Percentiles rank a stretch among this genome's conserved stretches.
phyloP scores from a whole-genome alignment of 1,140 invertebrate genomes.

The Limonius californicus region DNA sequence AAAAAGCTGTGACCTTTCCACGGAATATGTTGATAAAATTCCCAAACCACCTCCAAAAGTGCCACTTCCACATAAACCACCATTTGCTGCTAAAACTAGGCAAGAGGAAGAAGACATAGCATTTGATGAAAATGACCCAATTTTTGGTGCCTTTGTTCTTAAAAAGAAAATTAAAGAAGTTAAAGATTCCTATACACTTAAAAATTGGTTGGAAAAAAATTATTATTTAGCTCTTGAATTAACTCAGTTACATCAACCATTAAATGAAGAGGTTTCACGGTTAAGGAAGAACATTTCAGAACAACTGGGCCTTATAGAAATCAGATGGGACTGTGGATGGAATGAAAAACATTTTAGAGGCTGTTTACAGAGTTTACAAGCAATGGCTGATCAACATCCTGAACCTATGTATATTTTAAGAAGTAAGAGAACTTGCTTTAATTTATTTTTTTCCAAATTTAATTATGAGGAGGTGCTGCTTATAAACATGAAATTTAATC shows the following conservation, averaged over 20 bases:
- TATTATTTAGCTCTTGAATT: conserved; percentile 58
- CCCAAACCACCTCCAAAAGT: conserved; percentile 27
- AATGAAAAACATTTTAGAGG: conserved; percentile 82
- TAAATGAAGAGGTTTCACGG: conserved; percentile 63
- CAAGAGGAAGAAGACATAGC: conserved; percentile 51
- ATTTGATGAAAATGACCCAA: conserved; percentile 51
- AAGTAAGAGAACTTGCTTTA: conserved; percentile 48
- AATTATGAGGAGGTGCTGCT: too few relatives aligned
- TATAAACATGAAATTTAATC: too few relatives aligned
- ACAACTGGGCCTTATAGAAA: conserved; percentile 55
- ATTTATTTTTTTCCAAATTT: too few relatives aligned
- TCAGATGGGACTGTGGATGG: conserved; percentile 82
- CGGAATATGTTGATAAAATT: conserved; percentile 77
- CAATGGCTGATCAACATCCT: conserved; percentile 66
- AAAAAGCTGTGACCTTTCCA: conserved; percentile 76
- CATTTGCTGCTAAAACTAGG: conserved; percentile 20
- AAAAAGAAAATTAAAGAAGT: conserved; percentile 51
- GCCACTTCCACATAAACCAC: background rate
- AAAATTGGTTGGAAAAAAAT: conserved; percentile 65
- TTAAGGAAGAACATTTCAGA: conserved; percentile 55
- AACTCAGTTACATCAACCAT: conserved; percentile 56
- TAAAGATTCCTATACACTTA: conserved; percentile 48
- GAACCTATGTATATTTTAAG: conserved; percentile 63
- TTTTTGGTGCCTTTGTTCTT: conserved; percentile 52
- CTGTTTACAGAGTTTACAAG: conserved; percentile 71